These are phyloP conservation scores for Aleiodes sp. DNA, from an alignment of 1,140 invertebrate genomes.

Conservation along the genomic window DNA sequence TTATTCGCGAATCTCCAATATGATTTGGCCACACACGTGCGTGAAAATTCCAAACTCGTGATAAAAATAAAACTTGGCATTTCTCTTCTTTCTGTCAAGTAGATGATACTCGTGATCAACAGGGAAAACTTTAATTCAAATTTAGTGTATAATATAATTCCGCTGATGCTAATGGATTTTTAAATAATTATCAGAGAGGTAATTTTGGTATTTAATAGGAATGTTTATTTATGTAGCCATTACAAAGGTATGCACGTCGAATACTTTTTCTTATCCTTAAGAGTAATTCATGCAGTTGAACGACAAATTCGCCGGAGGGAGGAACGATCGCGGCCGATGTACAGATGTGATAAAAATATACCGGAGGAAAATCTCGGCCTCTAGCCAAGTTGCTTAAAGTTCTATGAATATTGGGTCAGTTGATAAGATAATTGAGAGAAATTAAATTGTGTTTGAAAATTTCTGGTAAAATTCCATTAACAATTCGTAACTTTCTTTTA, in stretches of 20 bases:
- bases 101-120: not conserved
- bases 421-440: constrained; percentile 51
- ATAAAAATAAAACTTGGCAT: constrained; percentile 12
- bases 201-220: too few relatives aligned
- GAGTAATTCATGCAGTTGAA: not conserved
- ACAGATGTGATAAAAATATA: constrained; percentile 55
- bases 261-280: not conserved
- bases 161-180: too few relatives aligned
- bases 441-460: not conserved
- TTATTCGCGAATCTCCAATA: constrained; percentile 48
- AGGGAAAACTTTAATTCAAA: too few relatives aligned
- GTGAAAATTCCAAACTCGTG: constrained; percentile 4
- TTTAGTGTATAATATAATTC: too few relatives aligned
- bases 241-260: too few relatives aligned
- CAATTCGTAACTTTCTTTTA: too few relatives aligned
- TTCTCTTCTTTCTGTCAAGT: not conserved
- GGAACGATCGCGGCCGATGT: constrained; percentile 40
- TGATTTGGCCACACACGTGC: constrained; percentile 32
- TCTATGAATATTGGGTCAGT: constrained; percentile 36
- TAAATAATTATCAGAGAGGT: too few relatives aligned
- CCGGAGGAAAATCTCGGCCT: constrained; percentile 52
- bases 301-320: constrained; percentile 33
- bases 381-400: constrained; percentile 48
- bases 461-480: not conserved
- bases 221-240: too few relatives aligned